Base-by-base conservation (phyloP, 2,797 vertebrate species). In the Pipistrellus pygmaeus region DNA sequence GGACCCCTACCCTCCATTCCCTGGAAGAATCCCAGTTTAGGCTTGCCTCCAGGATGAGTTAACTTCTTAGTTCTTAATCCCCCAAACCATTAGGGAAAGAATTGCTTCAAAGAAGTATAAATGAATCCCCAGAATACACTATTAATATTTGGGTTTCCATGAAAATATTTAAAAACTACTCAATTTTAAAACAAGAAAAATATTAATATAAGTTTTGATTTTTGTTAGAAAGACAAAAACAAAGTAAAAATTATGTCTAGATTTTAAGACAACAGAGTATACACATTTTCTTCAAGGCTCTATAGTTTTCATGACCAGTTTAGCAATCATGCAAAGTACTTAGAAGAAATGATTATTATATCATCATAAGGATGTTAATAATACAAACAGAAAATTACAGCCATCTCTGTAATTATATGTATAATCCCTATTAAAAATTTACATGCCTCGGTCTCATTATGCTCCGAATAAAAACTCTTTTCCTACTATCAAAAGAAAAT, bases 371-470 rank as follows among this genome's bases (percentile, higher is more conserved):
- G 64, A 90, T 96, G 84, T 94, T 93, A 94, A 94, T 95, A 96
- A 94, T 91, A 96, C 83, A 93, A 97, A 96, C 81, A 96, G 48
- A 73, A 96, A 97, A 95, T 96, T 96, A 68, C 7, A 94, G 41
- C 64, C 96, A 71, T 95, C 81, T 91, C 32, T 94, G 21, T 87
- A 96, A 95, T 96, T 94, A 92, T 93, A 78, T 60, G 35, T 93
- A 85, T 3, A 1, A 48, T 94, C 69, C 10, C 66, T 86, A 92
- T 90, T 93, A 93, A 96, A 97, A 95, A 95, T 87, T 53, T 94
- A 88, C 60, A 89, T 78, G 72, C 30, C n/a, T 95, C 62, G 4
- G 32, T 94, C 68, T 96, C 85, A 88, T 88, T 95, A 94, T 4
- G 8, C 41, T 83, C 71, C 84, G 71, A n/a, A 89, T 92, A 82